Percentiles rank a stretch among this genome's conserved stretches.
phyloP scores from a whole-genome alignment of 2,113 vertebrate species.

The Ammodytes dubius region DNA sequence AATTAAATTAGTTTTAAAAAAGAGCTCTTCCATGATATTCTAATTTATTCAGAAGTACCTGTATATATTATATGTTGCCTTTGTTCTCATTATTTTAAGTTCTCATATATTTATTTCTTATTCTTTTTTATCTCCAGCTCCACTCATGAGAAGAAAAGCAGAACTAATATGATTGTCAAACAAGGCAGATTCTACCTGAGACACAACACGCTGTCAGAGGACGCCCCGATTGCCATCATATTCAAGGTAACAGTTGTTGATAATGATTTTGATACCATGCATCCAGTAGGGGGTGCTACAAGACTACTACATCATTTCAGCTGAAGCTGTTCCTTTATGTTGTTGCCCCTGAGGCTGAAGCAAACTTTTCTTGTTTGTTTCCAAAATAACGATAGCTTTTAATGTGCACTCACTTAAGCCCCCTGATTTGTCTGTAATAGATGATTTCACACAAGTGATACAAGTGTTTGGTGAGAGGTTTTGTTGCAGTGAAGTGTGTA shows the following conservation, averaged over 20 bases:
- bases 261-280: neutral
- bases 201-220: slow-evolving; percentile 97
- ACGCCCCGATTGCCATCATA: slow-evolving; percentile 97
- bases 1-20: no score
- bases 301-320: neutral
- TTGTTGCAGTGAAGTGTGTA: neutral
- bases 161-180: slow-evolving; percentile 96
- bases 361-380: neutral
- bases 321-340: neutral
- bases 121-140: slow-evolving; percentile 85
- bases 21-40: no score
- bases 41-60: no score
- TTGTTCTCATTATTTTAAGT: neutral
- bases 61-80: neutral
- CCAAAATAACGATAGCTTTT: neutral
- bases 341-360: neutral
- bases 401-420: neutral
- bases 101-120: neutral
- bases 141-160: slow-evolving; percentile 99
- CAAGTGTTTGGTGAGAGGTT: neutral
- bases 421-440: neutral
- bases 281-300: slow-evolving; percentile 63
- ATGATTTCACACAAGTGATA: neutral
- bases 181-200: slow-evolving; percentile 96
- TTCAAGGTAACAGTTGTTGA: slow-evolving; percentile 90